Evolutionary conservation across 2,113 vertebrate genomes (phyloP), one percentile per base, ranked within the genome.

Genomic region (Ancistrus triradiatus): DNA sequence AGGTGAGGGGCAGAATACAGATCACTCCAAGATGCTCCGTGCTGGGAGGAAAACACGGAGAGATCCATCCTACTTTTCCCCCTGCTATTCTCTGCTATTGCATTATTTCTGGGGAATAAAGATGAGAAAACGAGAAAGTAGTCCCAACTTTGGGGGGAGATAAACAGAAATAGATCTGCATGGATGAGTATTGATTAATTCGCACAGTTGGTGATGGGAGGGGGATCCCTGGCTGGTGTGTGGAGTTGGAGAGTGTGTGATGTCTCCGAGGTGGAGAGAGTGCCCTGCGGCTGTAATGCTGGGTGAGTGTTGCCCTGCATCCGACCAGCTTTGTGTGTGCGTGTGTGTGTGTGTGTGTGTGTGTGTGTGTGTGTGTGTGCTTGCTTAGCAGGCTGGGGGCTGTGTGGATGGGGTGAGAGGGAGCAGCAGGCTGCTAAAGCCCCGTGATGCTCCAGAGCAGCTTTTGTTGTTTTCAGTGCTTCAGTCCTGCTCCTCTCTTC

Each of bases 381-480:
- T 84, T 82, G 80, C 85, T 85, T 81, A 81, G 81, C 43, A 78
- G 82, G 33, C 80, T 77, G 76, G 82, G 80, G 84, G 85, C 82
- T 84, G 80, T 74, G 72, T 75, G 81, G 82, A 78, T 84, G 75
- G 68, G 78, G 69, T 63, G 79, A 52, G 48, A 25, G 42, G 3
- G 35, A 55, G 70, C 63, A 69, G 61, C 31, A 63, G 72, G 42
- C 65, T 73, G 44, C 50, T 40, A 22, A 27, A 53, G 59, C 70
- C 63, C 72, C 38, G 73, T 70, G 78, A 80, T 75, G 78, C 62
- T 63, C 67, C 53, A 77, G 72, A 76, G 79, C 79, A 79, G 82
- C 81, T 84, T 74, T 78, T 85, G 80, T 81, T 79, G 76, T 73
- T 69, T 77, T 79, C 74, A 57, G 77, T 77, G 83, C 70, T 76